phyloP scores from a whole-genome alignment of 2,113 vertebrate species.

The Leucopsar rothschildi region DNA sequence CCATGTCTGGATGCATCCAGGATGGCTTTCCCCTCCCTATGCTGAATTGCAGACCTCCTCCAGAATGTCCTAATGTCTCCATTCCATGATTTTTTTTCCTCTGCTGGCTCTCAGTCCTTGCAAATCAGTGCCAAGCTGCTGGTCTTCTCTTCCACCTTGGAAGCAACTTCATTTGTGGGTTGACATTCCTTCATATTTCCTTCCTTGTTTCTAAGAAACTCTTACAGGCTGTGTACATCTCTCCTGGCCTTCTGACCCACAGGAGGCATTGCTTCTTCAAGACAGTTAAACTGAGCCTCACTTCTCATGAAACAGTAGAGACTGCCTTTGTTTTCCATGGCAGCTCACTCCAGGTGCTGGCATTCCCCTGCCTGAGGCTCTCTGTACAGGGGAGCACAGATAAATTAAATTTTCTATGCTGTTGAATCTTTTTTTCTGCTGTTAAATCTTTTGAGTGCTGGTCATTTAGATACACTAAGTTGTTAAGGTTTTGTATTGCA shows the following conservation, averaged over 20 bases:
- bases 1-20: background rate
- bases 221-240: fast-evolving
- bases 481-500: background rate
- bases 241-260: background rate
- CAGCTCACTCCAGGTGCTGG: background rate
- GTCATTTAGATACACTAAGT: background rate
- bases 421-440: background rate
- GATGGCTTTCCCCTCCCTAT: background rate
- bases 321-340: background rate
- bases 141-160: background rate
- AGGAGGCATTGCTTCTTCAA: background rate
- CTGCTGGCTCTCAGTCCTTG: background rate
- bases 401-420: background rate
- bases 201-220: background rate
- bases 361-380: background rate
- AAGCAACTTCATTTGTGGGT: background rate
- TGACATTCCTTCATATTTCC: background rate
- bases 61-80: background rate
- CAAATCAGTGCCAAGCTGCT: background rate
- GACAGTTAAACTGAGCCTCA: background rate
- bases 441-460: background rate
- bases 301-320: background rate
- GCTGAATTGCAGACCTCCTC: background rate
- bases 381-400: fast-evolving
- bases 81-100: background rate